Conservation (phyloP, 2,888 invertebrate species). For the Vesta saturnalis region DNA sequence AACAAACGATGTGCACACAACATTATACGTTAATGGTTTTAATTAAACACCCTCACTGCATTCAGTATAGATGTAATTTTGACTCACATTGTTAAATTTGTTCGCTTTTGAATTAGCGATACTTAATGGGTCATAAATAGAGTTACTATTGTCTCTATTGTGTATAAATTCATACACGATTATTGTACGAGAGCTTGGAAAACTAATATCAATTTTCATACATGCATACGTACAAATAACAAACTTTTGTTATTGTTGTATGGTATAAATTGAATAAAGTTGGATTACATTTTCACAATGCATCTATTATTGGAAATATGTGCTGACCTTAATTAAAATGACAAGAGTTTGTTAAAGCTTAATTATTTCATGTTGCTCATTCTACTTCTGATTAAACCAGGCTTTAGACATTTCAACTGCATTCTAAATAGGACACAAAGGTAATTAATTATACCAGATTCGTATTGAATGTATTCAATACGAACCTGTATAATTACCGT, state of each 20-base stretch:
- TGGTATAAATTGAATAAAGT: background rate
- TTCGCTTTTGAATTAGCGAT: slow-evolving; percentile 23
- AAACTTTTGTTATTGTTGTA: too few relatives aligned
- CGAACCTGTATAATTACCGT: too few relatives aligned
- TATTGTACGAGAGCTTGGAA: background rate
- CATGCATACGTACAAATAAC: background rate
- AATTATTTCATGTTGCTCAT: too few relatives aligned
- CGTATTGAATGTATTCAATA: too few relatives aligned
- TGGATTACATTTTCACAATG: background rate
- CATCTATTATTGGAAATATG: too few relatives aligned
- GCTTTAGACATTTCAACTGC: too few relatives aligned
- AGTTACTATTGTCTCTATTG: too few relatives aligned
- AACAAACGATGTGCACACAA: slow-evolving; percentile 48
- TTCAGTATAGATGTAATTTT: slow-evolving; percentile 42
- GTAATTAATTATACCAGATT: too few relatives aligned
- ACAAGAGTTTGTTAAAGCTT: too few relatives aligned
- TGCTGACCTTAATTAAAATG: slow-evolving; percentile 1
- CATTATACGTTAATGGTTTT: slow-evolving; percentile 47
- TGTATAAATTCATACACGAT: too few relatives aligned
- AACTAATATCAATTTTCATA: background rate
- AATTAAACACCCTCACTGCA: slow-evolving; percentile 48
- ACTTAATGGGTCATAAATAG: slow-evolving; percentile 31
- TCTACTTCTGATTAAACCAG: too few relatives aligned
- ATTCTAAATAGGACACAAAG: too few relatives aligned
- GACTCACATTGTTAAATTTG: slow-evolving; percentile 33